Evolutionary conservation across 2,797 vertebrate species (phyloP), one percentile per base, ranked within the genome.

Genomic region (Bradypodion ventrale): DNA sequence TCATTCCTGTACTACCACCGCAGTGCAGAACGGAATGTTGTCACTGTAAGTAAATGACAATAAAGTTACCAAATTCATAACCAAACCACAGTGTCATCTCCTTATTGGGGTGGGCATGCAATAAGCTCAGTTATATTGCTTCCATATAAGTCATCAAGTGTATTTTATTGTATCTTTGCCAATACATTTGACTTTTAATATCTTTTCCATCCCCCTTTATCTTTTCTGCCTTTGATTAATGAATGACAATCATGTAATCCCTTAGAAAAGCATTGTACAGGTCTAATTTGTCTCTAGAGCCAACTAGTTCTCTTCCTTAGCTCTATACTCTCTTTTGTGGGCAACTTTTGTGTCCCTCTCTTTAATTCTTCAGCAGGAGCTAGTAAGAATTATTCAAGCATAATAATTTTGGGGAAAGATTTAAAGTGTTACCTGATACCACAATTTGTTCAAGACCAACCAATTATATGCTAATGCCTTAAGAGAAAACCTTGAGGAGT

Each of bases 151-250:
- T 35, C 87, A 83, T 49, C 59, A 49, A 70, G n/a, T 80, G 52
- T 52, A 27, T 78, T 68, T 56, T 35, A 66, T 83, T 75, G 74
- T 60, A 32, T 80, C 59, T 42, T 87, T 87, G 35, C 6, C 35
- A 35, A 78, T 2, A 85, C 15, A 66, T 90, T 23, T 35, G 56
- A 0, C n/a, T 90, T 89, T 84, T 81, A 83, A 65, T 73, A 70
- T 8, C 3, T 63, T 84, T 37, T 66, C 76, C 9, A 29, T 78
- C 25, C 15, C 0, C 74, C 40, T 79, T 74, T 32, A 52, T 66
- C 83, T 74, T 35, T 35, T 72, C 62, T 90, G 23, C 4, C 2
- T 65, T 0, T 87, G 87, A 85, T 75, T 70, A 83, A 85, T 7
- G 32, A 56, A 8, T 16, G 60, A 74, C 23, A 66, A 3, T 84